phyloP scores from a whole-genome alignment of 2,888 invertebrate species.

The Folsomia candida region DNA sequence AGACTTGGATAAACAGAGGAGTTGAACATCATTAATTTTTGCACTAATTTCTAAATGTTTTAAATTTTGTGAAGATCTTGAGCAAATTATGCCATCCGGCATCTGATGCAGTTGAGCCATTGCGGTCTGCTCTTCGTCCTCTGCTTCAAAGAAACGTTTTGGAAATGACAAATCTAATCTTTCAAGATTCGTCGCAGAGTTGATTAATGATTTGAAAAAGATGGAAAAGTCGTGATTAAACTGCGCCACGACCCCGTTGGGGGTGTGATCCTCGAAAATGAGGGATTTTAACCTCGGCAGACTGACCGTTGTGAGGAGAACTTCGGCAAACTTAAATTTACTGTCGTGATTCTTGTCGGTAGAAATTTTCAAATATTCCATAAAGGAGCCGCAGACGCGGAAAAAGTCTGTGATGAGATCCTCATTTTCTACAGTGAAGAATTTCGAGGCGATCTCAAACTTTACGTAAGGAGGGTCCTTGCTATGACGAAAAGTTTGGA shows the following conservation, averaged over 20 bases:
- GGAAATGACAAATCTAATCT: slow-evolving; percentile 29
- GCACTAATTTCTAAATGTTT: slow-evolving; percentile 22
- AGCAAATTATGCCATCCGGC: slow-evolving; percentile 11
- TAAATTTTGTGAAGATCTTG: slow-evolving; percentile 1
- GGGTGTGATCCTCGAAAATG: slow-evolving; percentile 15
- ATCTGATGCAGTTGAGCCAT: not conserved
- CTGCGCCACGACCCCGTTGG: not conserved
- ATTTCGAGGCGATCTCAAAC: slow-evolving; percentile 31
- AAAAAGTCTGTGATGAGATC: slow-evolving; percentile 25
- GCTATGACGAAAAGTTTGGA: slow-evolving; percentile 27
- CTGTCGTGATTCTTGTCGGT: slow-evolving; percentile 1
- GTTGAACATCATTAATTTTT: slow-evolving; percentile 7
- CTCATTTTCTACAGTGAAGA: slow-evolving; percentile 30
- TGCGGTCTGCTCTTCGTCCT: not conserved
- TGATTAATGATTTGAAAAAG: slow-evolving; percentile 13
- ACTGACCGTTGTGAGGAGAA: not conserved
- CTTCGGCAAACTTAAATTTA: slow-evolving; percentile 3
- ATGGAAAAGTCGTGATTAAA: slow-evolving; percentile 4
- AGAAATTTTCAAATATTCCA: slow-evolving; percentile 27
- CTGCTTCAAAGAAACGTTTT: not conserved
- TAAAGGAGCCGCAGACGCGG: slow-evolving; percentile 17
- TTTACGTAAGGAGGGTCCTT: slow-evolving; percentile 33
- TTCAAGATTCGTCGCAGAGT: slow-evolving; percentile 27
- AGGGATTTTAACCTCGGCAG: slow-evolving; percentile 11
- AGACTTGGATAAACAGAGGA: not conserved